Conservation (phyloP, 2,113 vertebrate genomes). For the Lynx canadensis region DNA sequence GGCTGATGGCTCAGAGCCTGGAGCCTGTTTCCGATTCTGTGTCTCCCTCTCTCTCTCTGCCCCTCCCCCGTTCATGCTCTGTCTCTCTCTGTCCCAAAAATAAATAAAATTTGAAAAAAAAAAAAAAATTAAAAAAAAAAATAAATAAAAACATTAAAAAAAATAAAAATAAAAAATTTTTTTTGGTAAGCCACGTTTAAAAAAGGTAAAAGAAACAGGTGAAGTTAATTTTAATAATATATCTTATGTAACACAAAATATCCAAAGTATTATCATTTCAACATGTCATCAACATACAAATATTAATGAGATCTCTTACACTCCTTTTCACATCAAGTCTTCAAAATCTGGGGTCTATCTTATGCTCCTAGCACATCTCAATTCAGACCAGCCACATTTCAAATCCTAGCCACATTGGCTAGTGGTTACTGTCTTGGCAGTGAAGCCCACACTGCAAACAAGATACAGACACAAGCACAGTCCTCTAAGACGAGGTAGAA, state of each 20-base stretch:
- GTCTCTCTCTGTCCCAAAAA: too few relatives aligned
- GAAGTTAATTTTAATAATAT: neutral
- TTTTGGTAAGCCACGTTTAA: neutral
- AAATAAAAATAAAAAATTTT: too few relatives aligned
- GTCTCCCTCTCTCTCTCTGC: too few relatives aligned
- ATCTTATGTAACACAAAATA: constrained; percentile 6
- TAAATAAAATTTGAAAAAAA: too few relatives aligned
- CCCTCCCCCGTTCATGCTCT: too few relatives aligned
- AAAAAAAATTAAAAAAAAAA: too few relatives aligned
- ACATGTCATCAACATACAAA: neutral
- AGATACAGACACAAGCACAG: neutral
- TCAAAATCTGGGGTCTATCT: neutral
- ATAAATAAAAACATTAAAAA: too few relatives aligned
- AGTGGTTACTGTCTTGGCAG: neutral
- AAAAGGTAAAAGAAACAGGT: neutral
- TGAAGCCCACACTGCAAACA: neutral
- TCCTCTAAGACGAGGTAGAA: neutral
- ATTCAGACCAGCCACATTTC: neutral
- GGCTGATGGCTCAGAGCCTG: too few relatives aligned
- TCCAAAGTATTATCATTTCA: neutral
- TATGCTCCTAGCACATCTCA: neutral
- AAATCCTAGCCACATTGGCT: neutral
- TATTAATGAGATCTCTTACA: neutral
- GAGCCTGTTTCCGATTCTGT: too few relatives aligned
- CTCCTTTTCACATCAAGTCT: neutral